These are phyloP conservation scores for Apodemia zela DNA, from an alignment of 2,888 invertebrate genomes.

Conservation along the genomic window DNA sequence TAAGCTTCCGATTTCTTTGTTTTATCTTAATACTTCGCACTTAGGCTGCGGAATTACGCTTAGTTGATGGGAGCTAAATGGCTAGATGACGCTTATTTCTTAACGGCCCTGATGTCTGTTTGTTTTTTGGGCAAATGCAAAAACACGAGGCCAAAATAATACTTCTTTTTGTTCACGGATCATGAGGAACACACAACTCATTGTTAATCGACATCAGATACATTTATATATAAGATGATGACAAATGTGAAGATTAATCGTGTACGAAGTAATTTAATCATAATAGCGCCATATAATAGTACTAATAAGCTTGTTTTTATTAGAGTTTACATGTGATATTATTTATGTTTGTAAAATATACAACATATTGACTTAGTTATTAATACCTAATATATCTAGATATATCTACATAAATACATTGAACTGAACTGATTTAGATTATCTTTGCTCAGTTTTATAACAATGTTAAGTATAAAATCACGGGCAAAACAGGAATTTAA, in stretches of 20 bases:
- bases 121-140: conserved; percentile 44
- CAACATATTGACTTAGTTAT: too few species aligned
- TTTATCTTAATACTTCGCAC: conserved; percentile 51
- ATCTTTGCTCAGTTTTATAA: too few species aligned
- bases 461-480: too few species aligned
- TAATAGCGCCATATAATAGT: too few species aligned
- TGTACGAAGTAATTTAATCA: background rate
- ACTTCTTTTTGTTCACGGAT: conserved; percentile 39
- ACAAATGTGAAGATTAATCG: background rate
- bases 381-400: too few species aligned
- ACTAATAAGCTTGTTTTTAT: too few species aligned
- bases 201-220: conserved; percentile 34
- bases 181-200: conserved; percentile 33
- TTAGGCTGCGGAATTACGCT: conserved; percentile 69
- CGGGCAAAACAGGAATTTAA: too few species aligned
- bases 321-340: too few species aligned
- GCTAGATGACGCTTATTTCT: conserved; percentile 61
- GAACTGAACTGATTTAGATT: too few species aligned
- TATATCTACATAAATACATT: too few species aligned
- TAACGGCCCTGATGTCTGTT: conserved; percentile 52
- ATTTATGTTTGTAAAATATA: too few species aligned
- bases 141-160: conserved; percentile 50
- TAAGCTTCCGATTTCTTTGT: conserved; percentile 67
- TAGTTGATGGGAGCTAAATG: conserved; percentile 70
- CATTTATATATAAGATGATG: conserved; percentile 22